Percentiles rank a stretch among this genome's conserved stretches.
Conservation (phyloP, 2,113 vertebrate genomes). For the Eidolon helvum region DNA sequence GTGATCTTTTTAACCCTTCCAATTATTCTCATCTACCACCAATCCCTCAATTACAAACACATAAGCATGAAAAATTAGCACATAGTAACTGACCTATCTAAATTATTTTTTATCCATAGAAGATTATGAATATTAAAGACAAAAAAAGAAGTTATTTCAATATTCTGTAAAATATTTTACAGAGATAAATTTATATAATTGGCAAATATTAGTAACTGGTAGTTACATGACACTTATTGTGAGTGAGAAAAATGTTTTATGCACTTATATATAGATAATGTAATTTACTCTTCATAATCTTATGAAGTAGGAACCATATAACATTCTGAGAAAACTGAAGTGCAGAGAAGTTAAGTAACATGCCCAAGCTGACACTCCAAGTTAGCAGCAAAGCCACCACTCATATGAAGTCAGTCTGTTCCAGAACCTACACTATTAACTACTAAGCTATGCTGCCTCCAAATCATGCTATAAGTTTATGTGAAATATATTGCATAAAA, state of each 20-base stretch:
- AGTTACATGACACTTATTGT: not conserved
- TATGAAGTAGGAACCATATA: not conserved
- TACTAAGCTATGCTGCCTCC: not conserved
- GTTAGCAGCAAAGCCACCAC: not conserved
- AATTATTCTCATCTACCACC: not conserved
- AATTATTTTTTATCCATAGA: not conserved
- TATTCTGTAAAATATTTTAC: not conserved
- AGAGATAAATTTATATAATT: not conserved
- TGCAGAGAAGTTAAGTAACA: not conserved
- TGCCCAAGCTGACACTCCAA: not conserved
- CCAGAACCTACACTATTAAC: not conserved
- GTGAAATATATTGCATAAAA: not conserved
- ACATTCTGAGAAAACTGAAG: not conserved
- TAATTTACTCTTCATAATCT: not conserved
- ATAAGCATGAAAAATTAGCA: not conserved
- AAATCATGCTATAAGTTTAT: not conserved
- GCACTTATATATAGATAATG: not conserved
- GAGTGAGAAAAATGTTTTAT: not conserved
- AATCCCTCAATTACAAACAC: not conserved
- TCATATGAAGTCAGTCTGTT: not conserved
- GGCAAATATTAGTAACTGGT: not conserved
- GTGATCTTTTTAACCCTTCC: not conserved
- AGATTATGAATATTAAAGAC: not conserved
- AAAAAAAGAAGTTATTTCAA: not conserved
- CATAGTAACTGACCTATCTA: not conserved